Conservation (phyloP, 1,140 invertebrate species). For the Micrasema minimum region DNA sequence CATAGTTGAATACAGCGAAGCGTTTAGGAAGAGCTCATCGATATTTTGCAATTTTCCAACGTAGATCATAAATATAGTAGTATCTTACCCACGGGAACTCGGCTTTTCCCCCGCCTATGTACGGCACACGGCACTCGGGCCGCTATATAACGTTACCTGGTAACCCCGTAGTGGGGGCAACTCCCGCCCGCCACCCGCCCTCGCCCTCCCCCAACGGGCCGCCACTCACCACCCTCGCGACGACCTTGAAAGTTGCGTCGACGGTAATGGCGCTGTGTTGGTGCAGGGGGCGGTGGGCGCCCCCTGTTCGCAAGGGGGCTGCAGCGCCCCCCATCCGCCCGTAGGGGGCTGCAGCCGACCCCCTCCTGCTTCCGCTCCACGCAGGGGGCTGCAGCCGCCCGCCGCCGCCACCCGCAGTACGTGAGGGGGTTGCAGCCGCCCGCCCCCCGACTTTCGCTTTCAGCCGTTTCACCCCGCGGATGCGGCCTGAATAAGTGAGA, state of each 20-base stretch:
- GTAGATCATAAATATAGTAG: constrained; percentile 39
- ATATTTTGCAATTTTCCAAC: constrained; percentile 22
- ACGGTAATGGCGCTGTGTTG: constrained; percentile 48
- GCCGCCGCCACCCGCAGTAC: constrained; percentile 56
- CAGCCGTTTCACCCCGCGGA: constrained; percentile 13
- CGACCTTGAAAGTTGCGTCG: constrained; percentile 53
- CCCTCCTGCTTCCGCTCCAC: constrained; percentile 20
- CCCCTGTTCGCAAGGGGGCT: constrained; percentile 10
- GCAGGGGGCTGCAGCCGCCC: constrained; percentile 26
- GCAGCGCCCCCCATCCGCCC: constrained; percentile 29
- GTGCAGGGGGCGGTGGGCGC: constrained; percentile 33
- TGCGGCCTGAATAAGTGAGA: constrained; percentile 33
- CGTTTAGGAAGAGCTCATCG: too few relatives aligned
- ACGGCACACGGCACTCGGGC: constrained; percentile 25
- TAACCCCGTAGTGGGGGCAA: constrained; percentile 44
- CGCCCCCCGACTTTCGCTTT: constrained; percentile 32
- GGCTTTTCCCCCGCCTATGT: constrained; percentile 20
- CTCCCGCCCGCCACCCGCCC: constrained; percentile 4
- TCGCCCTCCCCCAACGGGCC: constrained; percentile 3
- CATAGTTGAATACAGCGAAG: too few relatives aligned
- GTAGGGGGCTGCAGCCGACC: constrained; percentile 26
- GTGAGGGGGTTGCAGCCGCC: constrained; percentile 50
- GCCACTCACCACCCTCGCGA: constrained; percentile 47
- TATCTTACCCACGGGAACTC: constrained; percentile 22
- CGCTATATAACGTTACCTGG: constrained; percentile 54